A percentile compares a stretch with the other conserved stretches of the same genome.
Conservation (phyloP, 2,113 vertebrate species). For the Pseudorasbora parva region DNA sequence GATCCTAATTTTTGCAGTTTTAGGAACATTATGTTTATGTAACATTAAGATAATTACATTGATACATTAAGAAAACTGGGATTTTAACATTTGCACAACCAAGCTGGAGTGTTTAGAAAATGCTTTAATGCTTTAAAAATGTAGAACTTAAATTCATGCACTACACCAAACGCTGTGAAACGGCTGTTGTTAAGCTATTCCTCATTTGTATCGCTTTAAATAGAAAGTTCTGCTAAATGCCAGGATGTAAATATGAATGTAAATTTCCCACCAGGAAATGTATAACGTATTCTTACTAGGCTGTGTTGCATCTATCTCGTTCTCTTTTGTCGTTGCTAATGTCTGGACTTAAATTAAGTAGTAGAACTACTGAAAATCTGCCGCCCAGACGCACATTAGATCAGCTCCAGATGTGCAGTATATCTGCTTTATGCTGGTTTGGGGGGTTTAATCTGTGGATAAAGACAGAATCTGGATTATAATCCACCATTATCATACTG, state of each 20-base stretch:
- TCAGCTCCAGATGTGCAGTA: conserved; percentile 23
- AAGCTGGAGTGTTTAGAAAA: not conserved
- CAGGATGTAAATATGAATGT: not conserved
- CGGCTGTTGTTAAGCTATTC: not conserved
- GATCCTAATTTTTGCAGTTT: no score
- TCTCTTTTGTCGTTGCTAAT: not conserved
- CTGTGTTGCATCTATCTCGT: not conserved
- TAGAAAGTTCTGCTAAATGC: not conserved
- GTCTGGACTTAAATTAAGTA: not conserved
- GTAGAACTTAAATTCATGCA: not conserved
- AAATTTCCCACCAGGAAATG: not conserved
- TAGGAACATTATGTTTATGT: not conserved
- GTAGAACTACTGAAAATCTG: conserved; percentile 3
- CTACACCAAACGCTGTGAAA: not conserved
- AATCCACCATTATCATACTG: conserved; percentile 24
- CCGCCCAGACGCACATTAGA: not conserved
- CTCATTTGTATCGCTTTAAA: not conserved
- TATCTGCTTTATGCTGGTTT: not conserved
- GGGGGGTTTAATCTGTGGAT: conserved; percentile 12
- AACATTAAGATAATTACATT: not conserved
- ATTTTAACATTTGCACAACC: not conserved
- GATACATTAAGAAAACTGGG: not conserved
- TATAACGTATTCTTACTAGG: not conserved
- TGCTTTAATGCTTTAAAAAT: not conserved
- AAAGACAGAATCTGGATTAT: conserved; percentile 15